A percentile compares a stretch with the other conserved stretches of the same genome.
phyloP scores from a whole-genome alignment of 2,888 invertebrate species.

The Microctonus hyperodae region DNA sequence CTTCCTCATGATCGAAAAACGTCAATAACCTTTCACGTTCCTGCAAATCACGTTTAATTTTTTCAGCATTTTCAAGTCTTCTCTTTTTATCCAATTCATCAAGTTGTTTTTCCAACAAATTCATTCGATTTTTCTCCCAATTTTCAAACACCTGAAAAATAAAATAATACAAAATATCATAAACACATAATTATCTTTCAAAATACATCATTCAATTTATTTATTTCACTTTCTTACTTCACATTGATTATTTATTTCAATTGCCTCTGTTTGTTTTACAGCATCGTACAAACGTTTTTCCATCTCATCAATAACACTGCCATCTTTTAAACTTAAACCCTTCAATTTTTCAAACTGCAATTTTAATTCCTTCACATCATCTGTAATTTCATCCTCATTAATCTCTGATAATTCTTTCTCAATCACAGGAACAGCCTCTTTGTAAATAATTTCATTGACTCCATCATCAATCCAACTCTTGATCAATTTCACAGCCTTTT shows the following conservation, averaged over 20 bases:
- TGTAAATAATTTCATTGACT: constrained; percentile 52
- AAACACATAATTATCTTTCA: constrained; percentile 15
- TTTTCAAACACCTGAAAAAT: constrained; percentile 66
- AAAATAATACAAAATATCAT: constrained; percentile 10
- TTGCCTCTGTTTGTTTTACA: constrained; percentile 66
- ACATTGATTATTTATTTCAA: constrained; percentile 69
- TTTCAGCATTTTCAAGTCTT: constrained; percentile 67
- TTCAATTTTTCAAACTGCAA: constrained; percentile 44
- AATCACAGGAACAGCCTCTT: constrained; percentile 61
- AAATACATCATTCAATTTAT: background rate
- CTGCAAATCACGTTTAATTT: constrained; percentile 67
- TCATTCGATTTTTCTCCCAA: constrained; percentile 69
- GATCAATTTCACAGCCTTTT: constrained; percentile 61
- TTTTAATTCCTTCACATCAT: constrained; percentile 59
- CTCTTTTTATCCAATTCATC: constrained; percentile 64
- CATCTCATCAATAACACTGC: constrained; percentile 64
- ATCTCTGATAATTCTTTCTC: constrained; percentile 56
- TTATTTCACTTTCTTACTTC: constrained; percentile 57
- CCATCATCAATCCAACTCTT: constrained; percentile 47
- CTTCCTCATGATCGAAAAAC: constrained; percentile 83
- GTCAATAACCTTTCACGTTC: constrained; percentile 69
- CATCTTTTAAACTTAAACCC: constrained; percentile 44
- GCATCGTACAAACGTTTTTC: constrained; percentile 66
- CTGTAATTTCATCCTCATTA: constrained; percentile 53
- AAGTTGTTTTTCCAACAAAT: constrained; percentile 69